Base-by-base conservation (phyloP, 2,888 invertebrate genomes). In the Mimas tiliae region DNA sequence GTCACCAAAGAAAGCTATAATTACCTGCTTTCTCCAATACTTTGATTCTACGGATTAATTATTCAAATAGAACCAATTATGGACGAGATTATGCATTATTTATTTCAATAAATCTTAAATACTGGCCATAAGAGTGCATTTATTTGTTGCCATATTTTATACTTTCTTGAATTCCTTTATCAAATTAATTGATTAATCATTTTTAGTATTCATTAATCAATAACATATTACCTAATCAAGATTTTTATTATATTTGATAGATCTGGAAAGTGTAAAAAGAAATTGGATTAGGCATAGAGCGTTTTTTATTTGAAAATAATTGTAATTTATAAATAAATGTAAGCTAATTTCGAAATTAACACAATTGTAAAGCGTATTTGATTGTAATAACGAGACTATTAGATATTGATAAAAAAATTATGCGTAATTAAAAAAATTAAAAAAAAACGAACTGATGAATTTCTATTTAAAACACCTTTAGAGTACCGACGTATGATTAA, bases 401-500 rank as follows among this genome's bases (percentile, higher is more conserved):
- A 82, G 80, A 83, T 76, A 78, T 78, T 83, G 78, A 84, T 77
- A 80, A 75, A 80, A 78, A 80, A 77, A 42, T 27, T 81, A 84
- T 83, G 76, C 81, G 76, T 85, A 86, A 87, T 83, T 83, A 86
- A 87, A 88, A 27, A 81, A 58, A 48, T 11, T n/a, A 48, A 33
- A 42, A 58, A 65, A 65, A 65, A 65, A 14, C 65, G 42, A 55
- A 14, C 2, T 34, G 12, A 0, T 33, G 55, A 8, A 27, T 45
- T 33, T 65, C 47, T 45, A 53, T 64, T 52, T 16, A n/a, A 34
- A 33, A 34, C 27, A 27, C 27, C 27, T 27, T 4, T 27, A 27
- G 4, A 27, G 27, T 27, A 27, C 4, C 27, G 27, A 27, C 27
- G 27, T n/a, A n/a, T n/a, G n/a, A n/a, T n/a, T n/a, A n/a, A n/a